These are phyloP conservation scores for Oreotragus oreotragus DNA, from an alignment of 2,113 vertebrate genomes.

Conservation along the genomic window DNA sequence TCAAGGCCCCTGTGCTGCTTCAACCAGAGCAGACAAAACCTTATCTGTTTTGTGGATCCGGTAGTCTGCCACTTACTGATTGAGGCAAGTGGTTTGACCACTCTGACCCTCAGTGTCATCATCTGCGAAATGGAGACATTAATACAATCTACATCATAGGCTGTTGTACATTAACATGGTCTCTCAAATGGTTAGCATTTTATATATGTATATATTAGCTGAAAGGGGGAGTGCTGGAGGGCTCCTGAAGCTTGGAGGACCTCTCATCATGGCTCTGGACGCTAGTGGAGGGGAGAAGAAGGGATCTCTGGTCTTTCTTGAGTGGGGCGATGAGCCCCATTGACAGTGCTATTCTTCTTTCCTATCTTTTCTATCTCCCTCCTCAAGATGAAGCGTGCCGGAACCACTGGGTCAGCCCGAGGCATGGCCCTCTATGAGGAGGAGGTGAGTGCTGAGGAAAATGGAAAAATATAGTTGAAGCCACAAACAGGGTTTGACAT, in stretches of 20 bases:
- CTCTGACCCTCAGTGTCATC: background rate
- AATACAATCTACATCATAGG: no score
- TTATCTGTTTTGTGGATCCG: fast-evolving
- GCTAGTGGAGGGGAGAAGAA: background rate
- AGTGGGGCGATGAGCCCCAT: fast-evolving
- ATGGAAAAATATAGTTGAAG: background rate
- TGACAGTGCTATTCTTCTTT: background rate
- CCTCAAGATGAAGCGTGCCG: slow-evolving; percentile 89
- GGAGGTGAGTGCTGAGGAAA: slow-evolving; percentile 82
- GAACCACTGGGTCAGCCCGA: slow-evolving; percentile 86
- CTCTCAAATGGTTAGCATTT: background rate
- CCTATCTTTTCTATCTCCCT: background rate
- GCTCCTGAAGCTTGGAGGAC: no score
- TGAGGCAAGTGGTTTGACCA: background rate
- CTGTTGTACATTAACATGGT: fast-evolving
- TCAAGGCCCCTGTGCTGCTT: background rate
- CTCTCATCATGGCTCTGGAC: background rate
- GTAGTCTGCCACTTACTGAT: background rate
- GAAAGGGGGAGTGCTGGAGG: no score
- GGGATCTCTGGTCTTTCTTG: background rate
- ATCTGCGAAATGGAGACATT: background rate
- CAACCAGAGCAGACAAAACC: background rate
- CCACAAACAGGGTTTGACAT: fast-evolving
- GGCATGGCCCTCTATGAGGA: slow-evolving; percentile 97
- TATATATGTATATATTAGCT: fast-evolving